Conservation (phyloP, 2,113 vertebrate genomes). For the Thomomys bottae region DNA sequence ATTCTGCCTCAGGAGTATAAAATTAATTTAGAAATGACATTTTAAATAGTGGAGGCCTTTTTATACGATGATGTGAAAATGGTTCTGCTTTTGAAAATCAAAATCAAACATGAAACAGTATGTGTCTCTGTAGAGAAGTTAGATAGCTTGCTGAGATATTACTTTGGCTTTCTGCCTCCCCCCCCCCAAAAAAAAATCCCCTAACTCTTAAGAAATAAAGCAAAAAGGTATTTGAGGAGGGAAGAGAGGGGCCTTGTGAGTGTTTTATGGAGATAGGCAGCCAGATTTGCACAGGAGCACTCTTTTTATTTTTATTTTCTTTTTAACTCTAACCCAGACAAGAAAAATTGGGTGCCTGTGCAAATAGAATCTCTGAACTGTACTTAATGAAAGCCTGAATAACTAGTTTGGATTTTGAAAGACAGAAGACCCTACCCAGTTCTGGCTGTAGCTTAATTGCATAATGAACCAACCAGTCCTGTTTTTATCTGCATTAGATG, state of each 20-base stretch:
- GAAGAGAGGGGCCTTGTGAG: constrained; percentile 43
- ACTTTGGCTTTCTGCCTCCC: constrained; percentile 61
- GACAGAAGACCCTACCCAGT: constrained; percentile 16
- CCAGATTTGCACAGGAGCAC: constrained; percentile 34
- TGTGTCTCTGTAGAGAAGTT: constrained; percentile 60
- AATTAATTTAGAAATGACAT: constrained; percentile 74
- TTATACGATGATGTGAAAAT: constrained; percentile 58
- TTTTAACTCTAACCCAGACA: constrained; percentile 42
- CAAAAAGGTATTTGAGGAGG: constrained; percentile 70
- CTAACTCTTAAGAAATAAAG: constrained; percentile 70
- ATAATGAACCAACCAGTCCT: constrained; percentile 37
- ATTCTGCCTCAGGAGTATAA: constrained; percentile 38
- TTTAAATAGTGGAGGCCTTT: constrained; percentile 62
- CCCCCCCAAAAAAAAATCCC: neutral
- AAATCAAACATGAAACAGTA: constrained; percentile 66
- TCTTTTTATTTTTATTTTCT: neutral
- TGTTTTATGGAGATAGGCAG: neutral
- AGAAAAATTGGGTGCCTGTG: constrained; percentile 15
- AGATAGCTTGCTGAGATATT: constrained; percentile 61
- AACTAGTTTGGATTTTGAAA: constrained; percentile 66
- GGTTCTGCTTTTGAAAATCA: constrained; percentile 70
- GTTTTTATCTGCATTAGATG: constrained; percentile 54
- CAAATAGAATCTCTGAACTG: constrained; percentile 43
- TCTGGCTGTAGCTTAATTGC: constrained; percentile 61
- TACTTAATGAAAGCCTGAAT: constrained; percentile 15